phyloP scores from a whole-genome alignment of 2,888 invertebrate species.

The Elgonia sp. region DNA sequence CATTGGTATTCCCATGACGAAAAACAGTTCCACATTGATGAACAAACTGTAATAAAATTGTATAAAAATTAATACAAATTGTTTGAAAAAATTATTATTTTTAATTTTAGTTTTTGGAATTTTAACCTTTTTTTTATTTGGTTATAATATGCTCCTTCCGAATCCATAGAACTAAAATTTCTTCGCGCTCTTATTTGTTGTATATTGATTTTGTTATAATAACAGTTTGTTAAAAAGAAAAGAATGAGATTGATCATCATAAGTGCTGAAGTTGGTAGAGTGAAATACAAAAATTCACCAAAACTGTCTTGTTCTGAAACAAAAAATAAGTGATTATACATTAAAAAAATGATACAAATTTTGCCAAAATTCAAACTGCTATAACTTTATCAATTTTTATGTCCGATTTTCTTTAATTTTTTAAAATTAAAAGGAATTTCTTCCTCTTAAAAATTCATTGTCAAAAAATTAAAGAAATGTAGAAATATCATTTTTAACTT shows the following conservation, averaged over 20 bases:
- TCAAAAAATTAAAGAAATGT: no score
- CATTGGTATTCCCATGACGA: constrained; percentile 38
- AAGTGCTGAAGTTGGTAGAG: not conserved
- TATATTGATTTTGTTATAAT: constrained; percentile 6
- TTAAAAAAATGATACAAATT: no score
- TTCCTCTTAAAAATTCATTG: no score
- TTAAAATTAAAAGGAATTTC: no score
- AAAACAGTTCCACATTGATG: constrained; percentile 24
- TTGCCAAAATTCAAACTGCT: no score
- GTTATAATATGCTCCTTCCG: not conserved
- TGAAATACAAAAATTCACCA: constrained; percentile 30
- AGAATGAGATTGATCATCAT: not conserved
- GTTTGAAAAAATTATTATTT: not conserved
- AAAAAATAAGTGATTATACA: not conserved
- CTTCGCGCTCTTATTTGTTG: not conserved
- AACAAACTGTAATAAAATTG: constrained; percentile 26
- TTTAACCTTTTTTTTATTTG: not conserved
- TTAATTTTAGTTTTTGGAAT: not conserved
- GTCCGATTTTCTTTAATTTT: no score
- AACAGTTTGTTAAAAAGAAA: not conserved
- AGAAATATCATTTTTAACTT: no score
- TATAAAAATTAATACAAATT: no score
- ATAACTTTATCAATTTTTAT: no score
- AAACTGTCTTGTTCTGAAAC: constrained; percentile 8
- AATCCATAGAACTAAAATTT: not conserved